A percentile compares a stretch with the other conserved stretches of the same genome.
Evolutionary conservation across 2,888 invertebrate species (phyloP).

Genomic region (Hymenopus coronatus): DNA sequence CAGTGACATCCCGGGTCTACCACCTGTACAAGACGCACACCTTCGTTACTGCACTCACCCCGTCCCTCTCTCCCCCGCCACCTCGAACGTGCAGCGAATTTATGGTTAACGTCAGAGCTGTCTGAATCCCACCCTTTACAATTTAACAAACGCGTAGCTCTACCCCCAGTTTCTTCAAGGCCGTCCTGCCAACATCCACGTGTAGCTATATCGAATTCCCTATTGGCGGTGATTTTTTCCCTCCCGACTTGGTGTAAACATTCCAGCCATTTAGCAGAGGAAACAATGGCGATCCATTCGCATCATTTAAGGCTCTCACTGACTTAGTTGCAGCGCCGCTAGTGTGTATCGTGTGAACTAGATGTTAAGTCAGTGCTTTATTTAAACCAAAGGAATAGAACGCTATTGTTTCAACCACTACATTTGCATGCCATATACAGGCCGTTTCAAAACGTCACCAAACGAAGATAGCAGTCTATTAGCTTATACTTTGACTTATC

Average conservation of each 20-base stretch:
- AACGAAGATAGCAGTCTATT: no score
- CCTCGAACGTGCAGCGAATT: slow-evolving; percentile 4
- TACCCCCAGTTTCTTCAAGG: background rate
- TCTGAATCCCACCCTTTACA: slow-evolving; percentile 9
- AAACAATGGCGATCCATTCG: background rate
- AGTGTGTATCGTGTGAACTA: no score
- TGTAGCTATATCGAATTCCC: background rate
- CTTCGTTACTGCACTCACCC: background rate
- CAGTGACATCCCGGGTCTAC: background rate
- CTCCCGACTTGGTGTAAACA: background rate
- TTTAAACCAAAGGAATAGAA: no score
- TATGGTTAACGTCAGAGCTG: slow-evolving; percentile 17
- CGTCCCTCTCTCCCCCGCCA: background rate
- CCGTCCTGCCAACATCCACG: background rate
- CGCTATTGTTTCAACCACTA: no score
- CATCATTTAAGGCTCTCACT: background rate
- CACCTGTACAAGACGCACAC: background rate
- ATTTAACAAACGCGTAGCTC: slow-evolving; percentile 15
- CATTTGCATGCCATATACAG: no score
- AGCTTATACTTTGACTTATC: no score
- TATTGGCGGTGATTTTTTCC: background rate
- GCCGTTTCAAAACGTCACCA: no score
- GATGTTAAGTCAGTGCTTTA: no score
- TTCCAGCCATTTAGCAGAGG: background rate
- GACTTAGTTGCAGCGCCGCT: background rate